Base-by-base conservation (phyloP, 2,113 vertebrate species). In the Machaerirhynchus nigripectus region DNA sequence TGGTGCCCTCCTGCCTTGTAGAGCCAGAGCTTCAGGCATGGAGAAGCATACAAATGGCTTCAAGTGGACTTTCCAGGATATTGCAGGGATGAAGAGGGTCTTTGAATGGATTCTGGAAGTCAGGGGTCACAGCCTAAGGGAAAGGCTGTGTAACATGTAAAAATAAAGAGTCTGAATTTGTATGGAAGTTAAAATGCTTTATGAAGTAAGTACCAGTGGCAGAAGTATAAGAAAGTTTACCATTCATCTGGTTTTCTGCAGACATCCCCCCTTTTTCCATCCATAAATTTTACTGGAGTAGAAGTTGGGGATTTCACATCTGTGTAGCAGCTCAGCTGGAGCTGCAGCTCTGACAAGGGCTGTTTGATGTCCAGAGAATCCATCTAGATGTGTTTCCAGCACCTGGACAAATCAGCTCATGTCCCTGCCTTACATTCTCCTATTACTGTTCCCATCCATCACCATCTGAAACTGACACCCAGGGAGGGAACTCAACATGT, bases 321-420 rank as follows among this genome's bases (percentile, higher is more conserved):
- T 92, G 75, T 80, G 33, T 77, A 84, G 90, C 68, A 74, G 88
- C 88, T 93, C 79, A 90, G 94, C 33, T 40, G 94, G 90, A 90
- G 85, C 22, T 92, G 69, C 42, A 77, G 65, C 74, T 84, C 81
- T 89, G 87, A 93, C 87, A 87, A 87, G 71, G 73, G 31, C 59
- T 5, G 10, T 26, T 84, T 75, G 83, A 86, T 55, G 40, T 74
- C 47, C 56, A 65, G 59, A 86, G 59, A 80, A 74, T 82, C 63
- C 74, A 55, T 79, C 55, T 80, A 59, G 92, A 84, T 69, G 26
- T 67, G 37, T 80, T 94, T 80, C 71, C 50, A 94, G 59, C 85
- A 85, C 75, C 88, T 80, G 90, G 92, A 65, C 42, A 88, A 92
- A 86, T 77, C 92, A 65, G 70, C 55, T 93, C 46, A 26, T 74